These are phyloP conservation scores for Hypothenemus hampei DNA, from an alignment of 1,140 invertebrate species.

Conservation along the genomic window DNA sequence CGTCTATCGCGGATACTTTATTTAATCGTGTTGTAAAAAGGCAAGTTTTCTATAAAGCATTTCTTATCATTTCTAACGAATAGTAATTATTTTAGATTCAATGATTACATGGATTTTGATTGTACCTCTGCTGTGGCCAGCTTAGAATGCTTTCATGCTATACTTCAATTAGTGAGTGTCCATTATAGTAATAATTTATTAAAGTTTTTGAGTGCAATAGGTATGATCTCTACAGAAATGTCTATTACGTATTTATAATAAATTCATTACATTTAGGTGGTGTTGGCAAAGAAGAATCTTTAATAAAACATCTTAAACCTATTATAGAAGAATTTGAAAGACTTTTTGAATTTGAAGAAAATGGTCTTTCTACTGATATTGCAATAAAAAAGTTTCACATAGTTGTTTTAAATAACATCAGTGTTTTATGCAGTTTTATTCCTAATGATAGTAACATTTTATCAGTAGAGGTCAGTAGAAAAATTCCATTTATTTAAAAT, in stretches of 20 bases:
- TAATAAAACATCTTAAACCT: slow-evolving; percentile 25
- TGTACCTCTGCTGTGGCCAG: slow-evolving; percentile 45
- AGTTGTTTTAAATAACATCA: slow-evolving; percentile 46
- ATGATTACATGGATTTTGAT: slow-evolving; percentile 47
- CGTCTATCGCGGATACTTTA: slow-evolving; percentile 43
- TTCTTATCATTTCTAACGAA: neutral
- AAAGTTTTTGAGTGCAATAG: slow-evolving; percentile 47
- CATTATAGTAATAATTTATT: slow-evolving; percentile 46
- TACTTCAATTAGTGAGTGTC: slow-evolving; percentile 48
- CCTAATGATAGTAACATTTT: slow-evolving; percentile 37
- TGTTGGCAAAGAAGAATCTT: slow-evolving; percentile 17
- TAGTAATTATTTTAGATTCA: slow-evolving; percentile 6
- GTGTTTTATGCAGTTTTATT: slow-evolving; percentile 43
- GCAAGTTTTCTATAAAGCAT: neutral
- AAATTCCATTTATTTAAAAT: neutral
- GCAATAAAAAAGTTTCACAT: slow-evolving; percentile 45
- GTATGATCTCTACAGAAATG: too few relatives aligned
- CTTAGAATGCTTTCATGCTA: slow-evolving; percentile 54
- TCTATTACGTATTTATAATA: too few relatives aligned
- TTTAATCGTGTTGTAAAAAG: slow-evolving; percentile 45
- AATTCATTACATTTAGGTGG: too few relatives aligned
- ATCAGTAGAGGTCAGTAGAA: slow-evolving; percentile 28
- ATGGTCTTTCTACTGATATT: slow-evolving; percentile 31
- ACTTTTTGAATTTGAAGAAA: slow-evolving; percentile 40
- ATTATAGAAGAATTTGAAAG: slow-evolving; percentile 38